Evolutionary conservation across 64 coral and sea anemone species (phyloP), one percentile per base, ranked within the genome.

Genomic region (Stichodactyla mertensii): DNA sequence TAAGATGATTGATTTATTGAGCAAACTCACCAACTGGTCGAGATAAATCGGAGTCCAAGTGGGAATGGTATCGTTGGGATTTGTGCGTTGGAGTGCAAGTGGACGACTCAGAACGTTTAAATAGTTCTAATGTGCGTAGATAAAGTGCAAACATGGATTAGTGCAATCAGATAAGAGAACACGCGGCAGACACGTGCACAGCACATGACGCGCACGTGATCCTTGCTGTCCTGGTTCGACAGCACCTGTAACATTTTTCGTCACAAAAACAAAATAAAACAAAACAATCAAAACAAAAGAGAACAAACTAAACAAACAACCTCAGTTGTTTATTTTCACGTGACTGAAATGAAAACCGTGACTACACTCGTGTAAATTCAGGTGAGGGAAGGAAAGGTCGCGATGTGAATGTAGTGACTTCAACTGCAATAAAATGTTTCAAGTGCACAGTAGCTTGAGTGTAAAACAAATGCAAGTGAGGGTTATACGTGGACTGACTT

Each of bases 21-120:
- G 5, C 51, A 2, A 24, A 45, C 90, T 92, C 61, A 92, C 90
- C 90, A 92, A 78, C 52, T 58, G 4, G 55, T 92, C 90, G n/a
- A 87, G 57, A 66, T 92, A 92, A 66, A 92, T 87, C 7, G 90
- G 90, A 18, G 90, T 92, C 90, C 90, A 92, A 52, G 90, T 87
- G 18, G 90, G 60, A 79, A 23, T 81, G 78, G n/a, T 74, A 2
- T 74, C 69, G 24, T 86, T 84, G 11, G 90, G 78, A 52, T 31
- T 55, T 31, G 12, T 18, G 16, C 12, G 22, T 10, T 61, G 77
- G 7, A 64, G 52, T 10, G 57, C 77, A 83, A 91, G 54, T 71
- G 90, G 90, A 57, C 85, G 90, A 62, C 90, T 92, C 22, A 92
- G 79, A 64, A 92, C 85, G 54, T 67, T 87, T n/a, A 92, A 79